Percentiles rank a stretch among this genome's conserved stretches.
Evolutionary conservation across 2,888 invertebrate genomes (phyloP).

Genomic region (Morpho helenor): DNA sequence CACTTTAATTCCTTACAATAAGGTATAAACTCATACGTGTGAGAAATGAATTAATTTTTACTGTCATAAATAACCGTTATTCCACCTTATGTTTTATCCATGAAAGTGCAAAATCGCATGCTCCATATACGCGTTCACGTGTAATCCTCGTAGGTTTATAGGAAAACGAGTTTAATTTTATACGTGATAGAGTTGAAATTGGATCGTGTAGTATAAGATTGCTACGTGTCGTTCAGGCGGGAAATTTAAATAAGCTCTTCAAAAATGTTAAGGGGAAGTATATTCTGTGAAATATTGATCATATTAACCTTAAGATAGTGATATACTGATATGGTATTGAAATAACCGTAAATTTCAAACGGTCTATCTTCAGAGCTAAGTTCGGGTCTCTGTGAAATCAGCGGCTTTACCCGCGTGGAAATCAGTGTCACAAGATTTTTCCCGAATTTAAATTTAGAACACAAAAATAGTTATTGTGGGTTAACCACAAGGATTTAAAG

Average conservation of each 20-base stretch:
- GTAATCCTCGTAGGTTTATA: background rate
- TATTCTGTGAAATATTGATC: no score
- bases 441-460: no score
- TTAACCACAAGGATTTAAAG: no score
- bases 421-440: no score
- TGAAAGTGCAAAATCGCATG: conserved; percentile 13
- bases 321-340: no score
- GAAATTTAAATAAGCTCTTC: conserved; percentile 57
- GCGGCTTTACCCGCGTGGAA: no score
- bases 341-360: no score
- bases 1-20: background rate
- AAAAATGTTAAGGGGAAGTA: conserved; percentile 40
- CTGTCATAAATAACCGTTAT: conserved; percentile 3
- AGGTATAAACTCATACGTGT: conserved; percentile 3
- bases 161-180: background rate
- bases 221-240: conserved; percentile 38
- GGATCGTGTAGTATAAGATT: conserved; percentile 30
- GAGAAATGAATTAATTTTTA: background rate
- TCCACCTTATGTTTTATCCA: conserved; percentile 1
- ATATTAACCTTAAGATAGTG: no score
- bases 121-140: background rate
- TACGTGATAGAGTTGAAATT: conserved; percentile 36
- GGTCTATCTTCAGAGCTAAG: no score
- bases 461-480: no score
- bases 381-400: no score